Evolutionary conservation across 2,888 invertebrate genomes (phyloP), one percentile per base, ranked within the genome.

Genomic region (Tetheella fluctuosa): DNA sequence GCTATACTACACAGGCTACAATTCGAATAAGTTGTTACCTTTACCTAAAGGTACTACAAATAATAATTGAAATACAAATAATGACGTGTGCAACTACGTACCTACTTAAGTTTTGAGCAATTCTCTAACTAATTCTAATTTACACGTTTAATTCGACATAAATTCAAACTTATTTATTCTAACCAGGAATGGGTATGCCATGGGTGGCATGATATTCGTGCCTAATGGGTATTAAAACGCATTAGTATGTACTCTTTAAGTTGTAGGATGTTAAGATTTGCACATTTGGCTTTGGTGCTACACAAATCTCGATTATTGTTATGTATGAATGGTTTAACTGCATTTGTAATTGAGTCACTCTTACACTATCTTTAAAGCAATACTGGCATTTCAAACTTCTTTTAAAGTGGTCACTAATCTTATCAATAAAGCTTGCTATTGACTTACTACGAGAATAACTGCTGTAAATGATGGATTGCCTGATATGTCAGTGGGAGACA

Each of bases 341-440:
- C 28, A 54, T 20, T 48, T 48, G 17, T 30, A 54, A 20, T 34
- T 55, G 20, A 30, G 23, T 13, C 20, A 54, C 42, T 54, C 69
- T 73, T 61, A 61, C 69, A 70, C 64, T 68, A 60, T 68, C 67
- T 74, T 71, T 71, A 61, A 69, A 66, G 69, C 71, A 73, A 69
- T 67, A 69, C 57, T 71, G 64, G 80, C 74, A 77, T 78, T 54
- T 60, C 57, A 56, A 28, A 53, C 25, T 58, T 63, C 34, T 62
- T 63, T 64, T 20, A 57, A 60, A 61, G 17, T 63, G 52, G 64
- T 68, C 64, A 64, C 68, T 67, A 69, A 66, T 68, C 10, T 17
- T 60, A 62, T 64, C 17, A 65, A 64, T 81, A 76, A 77, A 68
- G 85, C 85, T 85, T 85, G 79, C 81, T 80, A 75, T 70, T 82